Percentiles rank a stretch among this genome's conserved stretches.
Evolutionary conservation across 2,113 vertebrate species (phyloP).

Genomic region (Rhabdornis inornatus): DNA sequence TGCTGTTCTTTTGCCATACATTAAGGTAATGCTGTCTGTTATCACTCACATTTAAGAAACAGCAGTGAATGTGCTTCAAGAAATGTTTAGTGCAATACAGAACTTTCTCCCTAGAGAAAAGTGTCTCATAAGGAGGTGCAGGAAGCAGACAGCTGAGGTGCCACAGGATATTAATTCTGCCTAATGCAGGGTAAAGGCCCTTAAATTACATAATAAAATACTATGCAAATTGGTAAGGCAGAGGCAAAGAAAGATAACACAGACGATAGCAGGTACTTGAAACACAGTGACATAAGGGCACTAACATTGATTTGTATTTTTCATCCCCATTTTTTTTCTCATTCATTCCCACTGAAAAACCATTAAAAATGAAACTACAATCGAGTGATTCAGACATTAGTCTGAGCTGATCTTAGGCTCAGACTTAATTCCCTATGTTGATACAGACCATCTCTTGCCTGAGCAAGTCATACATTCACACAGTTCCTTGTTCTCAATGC

Average conservation of each 20-base stretch:
- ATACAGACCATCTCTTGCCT: not conserved
- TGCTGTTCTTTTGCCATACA: not conserved
- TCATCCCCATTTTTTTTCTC: not conserved
- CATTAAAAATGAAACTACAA: not conserved
- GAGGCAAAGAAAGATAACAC: not conserved
- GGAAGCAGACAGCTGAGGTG: not conserved
- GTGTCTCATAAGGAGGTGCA: not conserved
- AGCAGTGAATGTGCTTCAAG: not conserved
- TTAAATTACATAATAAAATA: not conserved
- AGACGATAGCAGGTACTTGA: not conserved
- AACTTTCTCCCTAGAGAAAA: not conserved
- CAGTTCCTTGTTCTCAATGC: not conserved
- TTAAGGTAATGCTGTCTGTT: not conserved
- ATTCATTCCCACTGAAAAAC: not conserved
- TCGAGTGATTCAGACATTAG: not conserved
- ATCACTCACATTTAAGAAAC: not conserved
- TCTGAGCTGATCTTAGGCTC: not conserved
- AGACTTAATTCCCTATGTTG: not conserved
- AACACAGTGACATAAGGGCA: not conserved
- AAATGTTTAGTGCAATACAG: not conserved
- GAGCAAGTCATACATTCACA: not conserved
- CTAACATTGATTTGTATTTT: not conserved
- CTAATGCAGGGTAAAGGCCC: not conserved
- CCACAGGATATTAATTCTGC: not conserved
- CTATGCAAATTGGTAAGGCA: not conserved